These are phyloP conservation scores for Junco hyemalis DNA, from an alignment of 2,113 vertebrate genomes.

Conservation along the genomic window DNA sequence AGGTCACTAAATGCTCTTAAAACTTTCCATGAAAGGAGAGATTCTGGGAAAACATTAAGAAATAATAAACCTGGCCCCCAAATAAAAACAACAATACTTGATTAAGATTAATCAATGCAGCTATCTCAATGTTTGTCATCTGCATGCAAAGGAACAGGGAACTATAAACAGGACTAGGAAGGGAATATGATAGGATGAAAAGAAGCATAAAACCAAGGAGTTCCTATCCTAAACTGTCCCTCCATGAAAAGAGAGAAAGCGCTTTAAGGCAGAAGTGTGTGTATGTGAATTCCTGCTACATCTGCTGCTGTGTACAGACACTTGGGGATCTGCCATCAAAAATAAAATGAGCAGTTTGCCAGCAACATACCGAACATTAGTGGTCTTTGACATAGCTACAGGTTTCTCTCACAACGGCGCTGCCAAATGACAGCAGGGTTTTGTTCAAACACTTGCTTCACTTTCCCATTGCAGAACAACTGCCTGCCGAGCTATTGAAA, in stretches of 20 bases:
- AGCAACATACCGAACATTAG: conserved; percentile 48
- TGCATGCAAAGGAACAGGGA: not conserved
- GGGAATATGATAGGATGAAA: not conserved
- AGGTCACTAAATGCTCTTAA: conserved; percentile 23
- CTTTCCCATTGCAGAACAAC: not conserved
- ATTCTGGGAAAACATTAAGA: conserved; percentile 3
- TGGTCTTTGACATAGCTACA: not conserved
- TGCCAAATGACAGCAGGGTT: conserved; percentile 32
- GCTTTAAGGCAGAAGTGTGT: not conserved
- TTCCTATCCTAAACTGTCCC: not conserved
- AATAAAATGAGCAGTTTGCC: conserved; percentile 34
- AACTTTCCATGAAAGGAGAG: not conserved
- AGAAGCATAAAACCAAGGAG: not conserved
- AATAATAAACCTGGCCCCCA: not conserved
- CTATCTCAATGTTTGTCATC: not conserved
- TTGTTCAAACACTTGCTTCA: not conserved
- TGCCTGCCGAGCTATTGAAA: not conserved
- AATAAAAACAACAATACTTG: not conserved
- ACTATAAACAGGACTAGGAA: not conserved
- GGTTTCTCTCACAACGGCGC: not conserved
- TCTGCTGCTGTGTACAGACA: not conserved
- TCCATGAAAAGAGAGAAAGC: not conserved
- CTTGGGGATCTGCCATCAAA: conserved; percentile 36
- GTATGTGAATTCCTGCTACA: conserved; percentile 1
- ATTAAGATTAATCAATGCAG: not conserved